Base-by-base conservation (phyloP, 2,113 vertebrate genomes). In the Cepphus grylle region DNA sequence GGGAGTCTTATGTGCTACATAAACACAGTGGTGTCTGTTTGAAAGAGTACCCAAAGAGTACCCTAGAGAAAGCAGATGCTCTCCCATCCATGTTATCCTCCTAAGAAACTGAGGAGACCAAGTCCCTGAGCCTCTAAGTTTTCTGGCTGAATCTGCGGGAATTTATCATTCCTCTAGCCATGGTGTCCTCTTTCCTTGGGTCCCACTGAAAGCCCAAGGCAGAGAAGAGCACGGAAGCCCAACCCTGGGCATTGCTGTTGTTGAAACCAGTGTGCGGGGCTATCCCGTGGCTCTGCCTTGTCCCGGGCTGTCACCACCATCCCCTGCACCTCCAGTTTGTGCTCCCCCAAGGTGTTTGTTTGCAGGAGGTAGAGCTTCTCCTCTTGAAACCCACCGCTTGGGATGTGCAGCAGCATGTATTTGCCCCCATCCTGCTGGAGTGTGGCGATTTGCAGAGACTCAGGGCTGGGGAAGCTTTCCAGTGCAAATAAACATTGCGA, bases 261-360 rank as follows among this genome's bases (percentile, higher is more conserved):
- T 29, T 42, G 13, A 58, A 85, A 43, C 23, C 23, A 6, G 12
- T 1, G 5, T 30, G 14, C 1, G 0, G 38, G 56, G 56, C 52
- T 2, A 2, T 34, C 40, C 45, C 30, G 3, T 4, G 13, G 38
- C 27, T 86, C 69, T 86, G 27, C 12, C 25, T 27, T 36, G 27
- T 69, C 52, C 38, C 0, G 0, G 40, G 19, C 32, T 86, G 70
- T 59, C 52, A 47, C 52, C 3, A 0, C 27, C 2, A 2, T 25
- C 14, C 36, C 15, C 42, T 74, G 43, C 2, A 0, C 67, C 50
- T 66, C 65, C 26, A 9, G 8, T 43, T 25, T 49, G 19, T 32
- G 14, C 58, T 59, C 18, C 34, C 70, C 21, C 5, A 1, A 15
- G 18, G 27, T 23, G 21, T 61, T 42, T 56, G 30, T 62, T 66